phyloP scores from a whole-genome alignment of 2,797 vertebrate species.

The Rhynchonycteris naso region DNA sequence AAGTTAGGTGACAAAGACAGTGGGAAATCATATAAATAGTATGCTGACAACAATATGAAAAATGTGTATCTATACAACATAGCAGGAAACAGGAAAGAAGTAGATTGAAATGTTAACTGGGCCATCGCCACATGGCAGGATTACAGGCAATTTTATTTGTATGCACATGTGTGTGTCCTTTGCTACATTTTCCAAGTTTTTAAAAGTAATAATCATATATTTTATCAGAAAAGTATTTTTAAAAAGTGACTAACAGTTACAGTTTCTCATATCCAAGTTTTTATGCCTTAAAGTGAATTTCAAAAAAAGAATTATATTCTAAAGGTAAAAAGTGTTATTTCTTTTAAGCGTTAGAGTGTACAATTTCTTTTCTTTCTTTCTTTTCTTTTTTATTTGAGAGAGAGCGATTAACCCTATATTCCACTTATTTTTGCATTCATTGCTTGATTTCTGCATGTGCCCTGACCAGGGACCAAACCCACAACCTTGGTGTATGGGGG shows the following conservation, averaged over 20 bases:
- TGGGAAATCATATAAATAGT: not conserved
- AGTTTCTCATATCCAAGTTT: conserved; percentile 1
- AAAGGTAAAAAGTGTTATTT: conserved; percentile 19
- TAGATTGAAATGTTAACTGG: not conserved
- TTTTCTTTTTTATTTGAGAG: no score
- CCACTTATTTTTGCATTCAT: no score
- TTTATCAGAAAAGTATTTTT: conserved; percentile 38
- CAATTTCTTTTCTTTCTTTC: not conserved
- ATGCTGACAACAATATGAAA: not conserved
- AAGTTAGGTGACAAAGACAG: conserved; percentile 33
- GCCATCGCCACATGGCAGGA: not conserved
- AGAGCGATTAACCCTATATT: no score
- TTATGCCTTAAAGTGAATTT: conserved; percentile 38
- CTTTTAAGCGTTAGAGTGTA: not conserved
- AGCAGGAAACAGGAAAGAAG: not conserved
- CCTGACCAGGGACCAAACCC: no score
- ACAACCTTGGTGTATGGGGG: no score
- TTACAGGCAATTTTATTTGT: not conserved
- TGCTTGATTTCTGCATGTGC: no score
- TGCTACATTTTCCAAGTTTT: conserved; percentile 54
- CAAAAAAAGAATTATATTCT: conserved; percentile 24
- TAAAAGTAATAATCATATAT: not conserved
- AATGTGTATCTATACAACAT: not conserved
- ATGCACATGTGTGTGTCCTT: not conserved
- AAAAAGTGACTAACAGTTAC: not conserved